Base-by-base conservation (phyloP, 2,888 invertebrate species). In the Cephus runcator region DNA sequence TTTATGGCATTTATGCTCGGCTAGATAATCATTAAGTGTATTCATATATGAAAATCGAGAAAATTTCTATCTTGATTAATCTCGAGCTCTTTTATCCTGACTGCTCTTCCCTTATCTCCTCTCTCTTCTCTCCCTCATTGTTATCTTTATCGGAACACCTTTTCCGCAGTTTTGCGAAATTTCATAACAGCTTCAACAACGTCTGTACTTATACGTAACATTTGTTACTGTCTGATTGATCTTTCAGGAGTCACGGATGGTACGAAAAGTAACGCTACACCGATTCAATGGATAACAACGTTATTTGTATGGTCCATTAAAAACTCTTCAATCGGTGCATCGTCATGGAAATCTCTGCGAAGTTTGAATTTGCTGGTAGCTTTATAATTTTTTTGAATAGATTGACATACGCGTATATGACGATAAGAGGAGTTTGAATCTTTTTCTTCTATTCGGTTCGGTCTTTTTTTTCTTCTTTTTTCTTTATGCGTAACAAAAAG, bases 391-490 rank as follows among this genome's bases (percentile, higher is more conserved):
- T 40, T 56, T 56, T 23, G 0, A 56, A 56, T 56, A 56, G 56
- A 56, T 56, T 56, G 56, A 23, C 9, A 56, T 56, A 56, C 23
- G 56, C 56, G 56, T 56, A 56, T 56, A 9, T 56, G 23, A 56
- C 75, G 77, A 76, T 75, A 79, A 79, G 73, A 77, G 79, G 81
- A 76, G 73, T 75, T 79, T 76, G 75, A 78, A 73, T 78, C 56
- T 23, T 68, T 73, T 56, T 73, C 23, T 73, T 76, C 56, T 69
- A 33, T 76, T 69, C 69, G 56, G 73, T 79, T 77, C 34, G 56
- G 77, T 78, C 75, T 76, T 75, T 75, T 75, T 69, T 77, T 80
- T 80, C 56, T 81, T 76, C 76, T 80, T 80, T 76, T 73, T 75
- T 75, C 69, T 69, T 73, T 56, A 56, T 56, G 56, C 56, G 23